These are phyloP conservation scores for Arvicanthis niloticus DNA, from an alignment of 2,113 vertebrate species.

Conservation along the genomic window DNA sequence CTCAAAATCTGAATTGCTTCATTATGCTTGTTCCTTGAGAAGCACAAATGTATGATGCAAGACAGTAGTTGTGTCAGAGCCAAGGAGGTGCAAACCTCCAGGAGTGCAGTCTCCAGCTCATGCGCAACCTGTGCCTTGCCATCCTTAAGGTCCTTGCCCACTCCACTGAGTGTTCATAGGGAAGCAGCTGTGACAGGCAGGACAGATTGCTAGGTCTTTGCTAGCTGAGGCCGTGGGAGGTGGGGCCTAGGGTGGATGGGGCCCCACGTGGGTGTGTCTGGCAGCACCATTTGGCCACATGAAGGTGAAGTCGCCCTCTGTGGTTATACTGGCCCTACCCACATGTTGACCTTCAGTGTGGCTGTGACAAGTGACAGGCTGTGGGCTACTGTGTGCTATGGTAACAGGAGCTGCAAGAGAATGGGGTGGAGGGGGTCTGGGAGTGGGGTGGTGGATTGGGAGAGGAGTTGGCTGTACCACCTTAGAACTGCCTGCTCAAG, in stretches of 20 bases:
- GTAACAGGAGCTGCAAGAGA: not conserved
- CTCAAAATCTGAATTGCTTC: not conserved
- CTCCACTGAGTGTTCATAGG: not conserved
- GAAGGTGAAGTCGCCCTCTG: slow-evolving; percentile 18
- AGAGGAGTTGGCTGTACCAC: not conserved
- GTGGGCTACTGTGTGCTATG: not conserved
- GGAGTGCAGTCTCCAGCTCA: not conserved
- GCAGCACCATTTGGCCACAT: not conserved
- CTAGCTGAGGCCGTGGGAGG: not conserved
- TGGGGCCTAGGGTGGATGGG: not conserved
- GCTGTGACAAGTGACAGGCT: not conserved
- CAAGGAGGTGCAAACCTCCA: not conserved
- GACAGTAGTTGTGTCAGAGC: not conserved
- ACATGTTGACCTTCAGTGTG: not conserved
- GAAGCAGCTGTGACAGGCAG: not conserved
- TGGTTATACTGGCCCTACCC: not conserved
- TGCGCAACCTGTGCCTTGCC: too few species aligned
- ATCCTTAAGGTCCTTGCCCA: not conserved
- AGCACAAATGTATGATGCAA: not conserved
- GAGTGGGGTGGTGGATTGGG: not conserved
- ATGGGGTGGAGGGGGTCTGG: not conserved
- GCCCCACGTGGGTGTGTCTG: not conserved
- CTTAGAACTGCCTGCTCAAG: not conserved
- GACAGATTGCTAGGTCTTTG: not conserved
- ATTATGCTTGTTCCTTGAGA: not conserved